Percentiles rank a stretch among this genome's conserved stretches.
phyloP scores from a whole-genome alignment of 2,113 vertebrate genomes.

The Naja naja region DNA sequence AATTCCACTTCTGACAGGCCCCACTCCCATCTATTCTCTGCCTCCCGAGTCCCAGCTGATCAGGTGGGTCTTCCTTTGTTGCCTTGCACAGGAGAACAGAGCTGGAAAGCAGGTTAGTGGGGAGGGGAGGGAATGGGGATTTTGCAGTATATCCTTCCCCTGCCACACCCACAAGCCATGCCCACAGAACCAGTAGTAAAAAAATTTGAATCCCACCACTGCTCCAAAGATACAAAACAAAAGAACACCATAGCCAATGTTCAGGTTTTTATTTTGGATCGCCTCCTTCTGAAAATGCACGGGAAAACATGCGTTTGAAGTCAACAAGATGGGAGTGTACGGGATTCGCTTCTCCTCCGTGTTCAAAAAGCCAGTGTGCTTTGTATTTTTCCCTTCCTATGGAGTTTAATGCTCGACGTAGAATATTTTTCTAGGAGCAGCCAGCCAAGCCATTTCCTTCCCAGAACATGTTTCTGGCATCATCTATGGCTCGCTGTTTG shows the following conservation, averaged over 20 bases:
- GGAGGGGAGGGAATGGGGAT: too few species aligned
- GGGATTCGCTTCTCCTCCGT: slow-evolving; percentile 49
- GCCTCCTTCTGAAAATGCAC: background rate
- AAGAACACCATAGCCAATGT: too few species aligned
- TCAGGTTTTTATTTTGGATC: background rate
- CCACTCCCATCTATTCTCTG: too few species aligned
- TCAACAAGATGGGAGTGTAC: slow-evolving; percentile 29
- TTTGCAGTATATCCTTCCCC: too few species aligned
- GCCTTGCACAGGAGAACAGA: too few species aligned
- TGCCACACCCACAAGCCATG: too few species aligned
- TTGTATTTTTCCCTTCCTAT: slow-evolving; percentile 59
- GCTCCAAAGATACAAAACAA: background rate
- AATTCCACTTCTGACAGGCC: too few species aligned
- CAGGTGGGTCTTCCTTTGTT: too few species aligned
- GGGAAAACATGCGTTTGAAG: background rate
- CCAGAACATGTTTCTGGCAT: slow-evolving; percentile 67
- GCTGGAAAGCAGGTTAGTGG: too few species aligned
- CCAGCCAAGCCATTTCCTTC: slow-evolving; percentile 68
- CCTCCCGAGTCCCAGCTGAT: too few species aligned
- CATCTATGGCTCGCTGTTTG: slow-evolving; percentile 55
- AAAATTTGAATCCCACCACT: too few species aligned
- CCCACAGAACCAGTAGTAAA: too few species aligned
- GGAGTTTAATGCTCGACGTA: slow-evolving; percentile 48
- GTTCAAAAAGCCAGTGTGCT: slow-evolving; percentile 51
- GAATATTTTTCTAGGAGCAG: slow-evolving; percentile 58